Evolutionary conservation across 1,140 invertebrate species (phyloP).

Genomic region (Heliconius himera): DNA sequence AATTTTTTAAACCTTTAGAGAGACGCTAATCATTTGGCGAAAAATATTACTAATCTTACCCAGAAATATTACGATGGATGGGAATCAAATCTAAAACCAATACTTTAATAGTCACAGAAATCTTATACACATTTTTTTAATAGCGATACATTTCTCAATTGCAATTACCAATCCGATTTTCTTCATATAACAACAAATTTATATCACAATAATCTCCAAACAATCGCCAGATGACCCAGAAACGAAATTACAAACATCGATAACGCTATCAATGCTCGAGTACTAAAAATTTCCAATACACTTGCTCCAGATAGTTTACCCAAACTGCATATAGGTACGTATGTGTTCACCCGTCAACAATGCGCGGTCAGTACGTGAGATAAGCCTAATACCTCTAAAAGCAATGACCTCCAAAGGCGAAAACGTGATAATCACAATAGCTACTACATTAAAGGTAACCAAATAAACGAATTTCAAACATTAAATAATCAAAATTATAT

Average conservation of each 20-base stretch:
- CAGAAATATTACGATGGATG: too few relatives aligned
- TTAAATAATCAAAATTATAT: not conserved
- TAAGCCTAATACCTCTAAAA: conserved; percentile 51
- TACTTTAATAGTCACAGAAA: too few relatives aligned
- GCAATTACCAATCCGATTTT: not conserved
- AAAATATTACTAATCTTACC: too few relatives aligned
- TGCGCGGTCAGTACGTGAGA: conserved; percentile 53
- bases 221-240: conserved; percentile 19
- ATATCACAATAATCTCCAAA: conserved; percentile 14
- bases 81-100: too few relatives aligned
- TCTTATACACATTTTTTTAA: too few relatives aligned
- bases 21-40: too few relatives aligned
- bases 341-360: conserved; percentile 54
- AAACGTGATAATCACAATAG: conserved; percentile 38
- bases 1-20: too few relatives aligned
- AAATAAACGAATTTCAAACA: conserved; percentile 20
- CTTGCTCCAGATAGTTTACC: conserved; percentile 51
- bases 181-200: not conserved
- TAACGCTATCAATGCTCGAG: conserved; percentile 45
- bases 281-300: conserved; percentile 63
- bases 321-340: conserved; percentile 23
- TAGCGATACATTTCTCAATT: not conserved
- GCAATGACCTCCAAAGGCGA: conserved; percentile 48
- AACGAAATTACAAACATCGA: conserved; percentile 24
- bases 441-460: conserved; percentile 25